Percentiles rank a stretch among this genome's conserved stretches.
phyloP scores from a whole-genome alignment of 2,113 vertebrate species.

The Numida meleagris region DNA sequence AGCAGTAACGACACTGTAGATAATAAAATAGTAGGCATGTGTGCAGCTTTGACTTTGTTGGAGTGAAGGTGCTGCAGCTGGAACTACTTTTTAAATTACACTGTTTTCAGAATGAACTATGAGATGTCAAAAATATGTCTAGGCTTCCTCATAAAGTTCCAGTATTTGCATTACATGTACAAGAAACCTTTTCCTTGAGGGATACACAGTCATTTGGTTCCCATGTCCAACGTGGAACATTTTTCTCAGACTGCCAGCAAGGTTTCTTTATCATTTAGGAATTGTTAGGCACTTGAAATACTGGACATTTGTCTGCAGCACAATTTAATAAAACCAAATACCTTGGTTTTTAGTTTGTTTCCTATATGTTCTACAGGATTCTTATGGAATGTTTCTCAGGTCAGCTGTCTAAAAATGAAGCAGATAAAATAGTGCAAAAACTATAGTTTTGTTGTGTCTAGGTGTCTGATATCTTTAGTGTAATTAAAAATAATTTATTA shows the following conservation, averaged over 20 bases:
- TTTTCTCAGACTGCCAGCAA: neutral
- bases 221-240: neutral
- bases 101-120: neutral
- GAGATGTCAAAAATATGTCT: neutral
- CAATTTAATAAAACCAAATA: neutral
- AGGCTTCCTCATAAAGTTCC: neutral
- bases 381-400: neutral
- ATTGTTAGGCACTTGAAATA: neutral
- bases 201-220: neutral
- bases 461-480: neutral
- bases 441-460: neutral
- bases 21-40: neutral
- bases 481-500: neutral
- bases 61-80: neutral
- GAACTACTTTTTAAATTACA: neutral
- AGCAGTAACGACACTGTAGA: neutral
- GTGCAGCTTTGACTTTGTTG: neutral
- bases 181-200: neutral
- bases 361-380: neutral
- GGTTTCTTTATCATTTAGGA: neutral
- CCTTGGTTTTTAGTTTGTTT: neutral
- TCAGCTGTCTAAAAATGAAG: neutral
- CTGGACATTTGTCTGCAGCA: neutral
- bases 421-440: neutral
- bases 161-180: neutral